Conservation (phyloP, 2,797 vertebrate species). For the Trachops cirrhosus region DNA sequence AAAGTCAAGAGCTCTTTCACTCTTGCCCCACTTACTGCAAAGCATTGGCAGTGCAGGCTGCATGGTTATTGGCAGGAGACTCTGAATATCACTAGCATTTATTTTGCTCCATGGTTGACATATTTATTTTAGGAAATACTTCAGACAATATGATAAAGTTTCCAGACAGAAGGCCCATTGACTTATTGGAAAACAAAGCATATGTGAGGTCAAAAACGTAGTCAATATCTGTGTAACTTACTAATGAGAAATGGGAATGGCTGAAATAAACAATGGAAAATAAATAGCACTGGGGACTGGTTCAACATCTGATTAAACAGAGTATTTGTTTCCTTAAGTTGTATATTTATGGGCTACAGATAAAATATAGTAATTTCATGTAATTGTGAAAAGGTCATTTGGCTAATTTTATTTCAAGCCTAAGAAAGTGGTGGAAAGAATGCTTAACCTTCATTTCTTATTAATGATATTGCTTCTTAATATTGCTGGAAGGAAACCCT, state of each 20-base stretch:
- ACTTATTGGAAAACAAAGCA: conserved; percentile 45
- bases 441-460: conserved; percentile 34
- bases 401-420: conserved; percentile 57
- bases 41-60: not conserved
- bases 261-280: conserved; percentile 51
- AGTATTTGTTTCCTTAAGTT: conserved; percentile 40
- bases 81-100: not conserved
- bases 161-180: conserved; percentile 25
- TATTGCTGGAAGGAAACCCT: conserved; percentile 40
- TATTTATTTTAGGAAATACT: conserved; percentile 55
- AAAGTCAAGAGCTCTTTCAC: not conserved
- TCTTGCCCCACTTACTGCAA: not conserved
- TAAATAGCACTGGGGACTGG: conserved; percentile 34
- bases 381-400: conserved; percentile 32
- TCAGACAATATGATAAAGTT: conserved; percentile 53
- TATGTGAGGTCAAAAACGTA: conserved; percentile 47
- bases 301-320: not conserved
- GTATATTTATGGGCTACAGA: conserved; percentile 14
- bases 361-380: conserved; percentile 25
- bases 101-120: conserved; percentile 38
- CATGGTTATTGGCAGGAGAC: conserved; percentile 42
- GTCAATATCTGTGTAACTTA: conserved; percentile 10
- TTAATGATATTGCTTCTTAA: not conserved
- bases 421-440: conserved; percentile 21
- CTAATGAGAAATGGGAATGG: conserved; percentile 56